Base-by-base conservation (phyloP, 2,888 invertebrate genomes). In the Spodoptera littoralis region DNA sequence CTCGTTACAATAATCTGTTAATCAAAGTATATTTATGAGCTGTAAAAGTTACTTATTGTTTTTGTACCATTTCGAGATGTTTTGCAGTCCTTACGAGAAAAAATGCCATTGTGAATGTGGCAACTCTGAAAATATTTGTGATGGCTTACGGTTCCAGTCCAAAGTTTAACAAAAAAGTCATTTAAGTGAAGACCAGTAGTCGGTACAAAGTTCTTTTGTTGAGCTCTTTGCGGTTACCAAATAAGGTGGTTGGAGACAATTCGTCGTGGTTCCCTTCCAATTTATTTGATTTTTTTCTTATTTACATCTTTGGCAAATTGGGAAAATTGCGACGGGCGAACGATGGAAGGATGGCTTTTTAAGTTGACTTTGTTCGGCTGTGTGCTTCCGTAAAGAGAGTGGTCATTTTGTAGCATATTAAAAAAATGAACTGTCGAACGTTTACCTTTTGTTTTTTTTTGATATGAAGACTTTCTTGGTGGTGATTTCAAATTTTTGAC, bases 141-240 rank as follows among this genome's bases (percentile, higher is more conserved):
- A 67, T 67, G 30, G 60, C 64, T 53, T 48, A 69, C 56, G 59
- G 66, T 51, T 36, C 43, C 47, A 50, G 55, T 87, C 64, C 65
- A 68, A 73, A 65, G 55, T n/a, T 4, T 57, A 54, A 55, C 42
- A 73, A 79, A 78, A 77, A 78, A 79, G 89, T 89, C 90, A 89
- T 89, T 84, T 80, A 83, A 76, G 81, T 84, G 85, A 92, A 93
- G 90, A 91, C 92, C 92, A 91, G 93, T 92, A 92, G 92, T 91
- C 88, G 67, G 80, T 71, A 68, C 68, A 70, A 66, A 70, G 77
- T 81, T 84, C 86, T 84, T 89, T 88, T 88, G 87, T 88, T 77
- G 76, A 79, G 71, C 77, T 76, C 80, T 73, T 82, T 84, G 82
- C 70, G 83, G 81, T 81, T 81, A 51, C 89, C 88, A 82, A 88